Evolutionary conservation across 2,888 invertebrate genomes (phyloP).

Genomic region (Sacculina carcini): DNA sequence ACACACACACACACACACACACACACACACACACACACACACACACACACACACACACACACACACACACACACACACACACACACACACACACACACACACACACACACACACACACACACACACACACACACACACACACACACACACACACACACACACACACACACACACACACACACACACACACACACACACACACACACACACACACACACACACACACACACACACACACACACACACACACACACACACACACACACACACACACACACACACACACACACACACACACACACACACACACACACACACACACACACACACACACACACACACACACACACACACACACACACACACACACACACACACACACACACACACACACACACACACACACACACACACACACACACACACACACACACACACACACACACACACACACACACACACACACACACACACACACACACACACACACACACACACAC

Average conservation of each 20-base stretch:
- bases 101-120: neutral
- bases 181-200: neutral
- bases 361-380: too few relatives aligned
- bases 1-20: neutral
- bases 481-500: too few relatives aligned
- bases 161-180: too few relatives aligned
- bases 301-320: too few relatives aligned
- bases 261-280: neutral
- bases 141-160: neutral
- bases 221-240: neutral
- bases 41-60: neutral
- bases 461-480: too few relatives aligned
- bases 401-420: too few relatives aligned
- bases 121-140: neutral
- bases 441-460: too few relatives aligned
- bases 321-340: too few relatives aligned
- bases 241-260: neutral
- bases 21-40: too few relatives aligned
- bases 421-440: too few relatives aligned
- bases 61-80: neutral
- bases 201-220: slow-evolving; percentile 1
- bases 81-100: neutral
- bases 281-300: neutral
- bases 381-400: too few relatives aligned
- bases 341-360: too few relatives aligned